These are phyloP conservation scores for Radopholus similis DNA, from an alignment of 1,140 invertebrate species.

Conservation along the genomic window DNA sequence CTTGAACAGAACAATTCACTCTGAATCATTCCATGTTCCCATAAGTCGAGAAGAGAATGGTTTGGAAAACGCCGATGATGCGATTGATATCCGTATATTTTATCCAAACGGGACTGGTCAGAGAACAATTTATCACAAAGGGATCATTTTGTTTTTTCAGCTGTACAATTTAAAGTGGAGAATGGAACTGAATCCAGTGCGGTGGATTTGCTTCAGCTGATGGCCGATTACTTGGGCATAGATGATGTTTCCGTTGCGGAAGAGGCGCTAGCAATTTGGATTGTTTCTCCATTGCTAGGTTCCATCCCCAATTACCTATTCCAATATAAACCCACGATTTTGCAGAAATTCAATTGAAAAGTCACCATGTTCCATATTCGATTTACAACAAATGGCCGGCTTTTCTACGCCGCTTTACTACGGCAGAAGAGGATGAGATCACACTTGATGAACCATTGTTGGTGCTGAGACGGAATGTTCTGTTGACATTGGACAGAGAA, in stretches of 20 bases:
- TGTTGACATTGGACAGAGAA: conserved; percentile 28
- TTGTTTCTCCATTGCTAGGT: conserved; percentile 42
- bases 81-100: conserved; percentile 46
- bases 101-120: conserved; percentile 41
- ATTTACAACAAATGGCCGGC: conserved; percentile 39
- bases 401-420: conserved; percentile 41
- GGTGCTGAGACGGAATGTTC: conserved; percentile 41
- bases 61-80: not conserved
- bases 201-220: conserved; percentile 30
- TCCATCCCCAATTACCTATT: not conserved
- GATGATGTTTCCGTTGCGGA: conserved; percentile 23
- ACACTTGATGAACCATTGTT: conserved; percentile 40
- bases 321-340: conserved; percentile 8
- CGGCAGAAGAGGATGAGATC: conserved; percentile 38
- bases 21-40: conserved; percentile 36
- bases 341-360: conserved; percentile 46
- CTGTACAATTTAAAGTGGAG: conserved; percentile 41
- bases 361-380: conserved; percentile 40
- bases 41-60: conserved; percentile 3
- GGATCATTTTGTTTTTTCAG: conserved; percentile 21
- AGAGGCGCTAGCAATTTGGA: conserved; percentile 44
- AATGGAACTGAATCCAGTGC: conserved; percentile 22
- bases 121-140: not conserved
- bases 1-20: conserved; percentile 25
- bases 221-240: conserved; percentile 42